Base-by-base conservation (phyloP, 2,888 invertebrate genomes). In the Liopterus haemorrhoidalis region DNA sequence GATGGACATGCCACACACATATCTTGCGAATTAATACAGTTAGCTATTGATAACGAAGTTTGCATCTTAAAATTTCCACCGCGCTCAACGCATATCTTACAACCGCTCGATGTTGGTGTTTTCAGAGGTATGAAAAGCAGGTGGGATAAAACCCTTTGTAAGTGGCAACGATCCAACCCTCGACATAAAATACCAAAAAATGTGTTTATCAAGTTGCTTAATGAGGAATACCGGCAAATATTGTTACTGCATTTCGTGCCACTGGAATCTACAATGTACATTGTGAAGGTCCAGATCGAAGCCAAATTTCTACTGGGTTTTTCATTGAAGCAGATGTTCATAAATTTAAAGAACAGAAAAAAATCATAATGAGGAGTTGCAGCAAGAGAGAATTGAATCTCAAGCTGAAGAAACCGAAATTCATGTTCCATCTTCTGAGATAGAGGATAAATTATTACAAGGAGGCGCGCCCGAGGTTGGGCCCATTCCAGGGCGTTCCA, bases 1-100 rank as follows among this genome's bases (percentile, higher is more conserved):
- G 58, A 59, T 51, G 58, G 55, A 3, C 57, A 59, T 38, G 45
- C 47, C 9, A 54, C 57, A 18, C 59, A 59, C 44, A 48, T 60
- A 24, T 43, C 49, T 5, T 41, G 54, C 28, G 49, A 54, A 38
- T 35, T 49, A 21, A 49, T 58, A 11, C 37, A 52, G 45, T 24
- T 54, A 40, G 56, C 56, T n/a, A 49, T 42, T 14, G 37, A 45
- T 39, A 51, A 51, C 38, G 8, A 50, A 6, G 39, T 52, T 3
- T 46, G 38, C 6, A 49, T 51, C 6, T 5, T 48, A 12, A 30
- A 40, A 30, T 9, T 40, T 11, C 40, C 47, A 19, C 18, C 47
- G 27, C 30, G 47, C 42, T 44, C 43, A 41, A 49, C 48, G 19
- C 46, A 52, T 18, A 16, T 52, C 5, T 33, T 50, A 20, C 46